Evolutionary conservation across 1,140 invertebrate species (phyloP), one percentile per base, ranked within the genome.

Genomic region (Ptiloglossa arizonensis): DNA sequence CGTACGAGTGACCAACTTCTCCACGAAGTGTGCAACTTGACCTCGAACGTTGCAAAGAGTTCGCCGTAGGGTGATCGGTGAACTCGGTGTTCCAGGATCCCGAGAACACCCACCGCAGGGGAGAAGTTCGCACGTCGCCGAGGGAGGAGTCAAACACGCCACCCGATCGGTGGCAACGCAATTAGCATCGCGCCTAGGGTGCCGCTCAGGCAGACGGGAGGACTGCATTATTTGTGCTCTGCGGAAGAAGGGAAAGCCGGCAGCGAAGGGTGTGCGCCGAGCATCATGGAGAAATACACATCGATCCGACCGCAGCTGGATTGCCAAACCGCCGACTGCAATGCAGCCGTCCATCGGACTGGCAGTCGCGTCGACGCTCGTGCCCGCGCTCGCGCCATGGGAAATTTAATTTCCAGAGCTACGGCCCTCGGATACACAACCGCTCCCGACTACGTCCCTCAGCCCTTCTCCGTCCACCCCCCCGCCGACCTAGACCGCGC

Each of bases 321-420:
- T 89, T 89, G 88, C 89, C 87, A 89, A 89, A 90, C 89, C 88
- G 38, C 89, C 69, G 83, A 86, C 86, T 90, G 88, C 89, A 90
- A 79, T 89, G 88, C 88, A 89, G 88, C 85, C 80, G 67, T 87
- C 63, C 75, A 75, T 86, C 57, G 67, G 22, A 27, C 27, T 48
- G 54, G 74, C 69, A 82, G 76, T 57, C 67, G 66, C 79, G 71
- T 73, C 78, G 69, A 60, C 68, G 64, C 27, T 68, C 54, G 63
- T 70, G 15, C 38, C n/a, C 66, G 67, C 62, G 64, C 46, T n/a
- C 67, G 82, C 72, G 82, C 78, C 78, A 68, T 85, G 81, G 81
- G 82, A 85, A 84, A 85, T 85, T 80, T 81, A 71, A 84, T 82
- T 86, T 86, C 70, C 68, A 72, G 60, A 71, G 79, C 70, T 71